A percentile compares a stretch with the other conserved stretches of the same genome.
These are phyloP conservation scores for Gorsachius goisagi DNA, from an alignment of 2,113 vertebrate genomes.

Conservation along the genomic window DNA sequence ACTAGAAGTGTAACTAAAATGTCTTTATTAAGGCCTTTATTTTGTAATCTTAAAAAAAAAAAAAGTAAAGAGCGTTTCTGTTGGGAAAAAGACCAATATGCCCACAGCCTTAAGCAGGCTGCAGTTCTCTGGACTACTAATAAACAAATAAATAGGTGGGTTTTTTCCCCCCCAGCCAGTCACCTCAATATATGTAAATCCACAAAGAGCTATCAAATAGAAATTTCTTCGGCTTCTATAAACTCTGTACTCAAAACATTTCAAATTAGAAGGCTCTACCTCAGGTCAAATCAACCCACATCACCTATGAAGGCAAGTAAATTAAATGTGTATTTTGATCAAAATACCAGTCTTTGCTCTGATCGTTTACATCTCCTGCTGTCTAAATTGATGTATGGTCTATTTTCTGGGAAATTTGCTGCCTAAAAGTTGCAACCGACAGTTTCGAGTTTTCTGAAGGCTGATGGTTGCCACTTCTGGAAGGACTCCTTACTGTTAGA, in stretches of 20 bases:
- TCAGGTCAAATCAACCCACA: neutral
- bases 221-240: neutral
- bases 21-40: neutral
- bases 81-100: neutral
- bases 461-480: neutral
- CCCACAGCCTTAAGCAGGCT: neutral
- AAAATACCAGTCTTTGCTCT: neutral
- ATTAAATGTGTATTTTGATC: slow-evolving; percentile 13
- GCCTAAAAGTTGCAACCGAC: slow-evolving; percentile 5
- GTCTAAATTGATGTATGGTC: slow-evolving; percentile 21
- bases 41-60: neutral
- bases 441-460: slow-evolving; percentile 1
- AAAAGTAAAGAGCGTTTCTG: neutral
- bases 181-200: neutral
- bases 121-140: neutral
- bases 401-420: slow-evolving; percentile 33
- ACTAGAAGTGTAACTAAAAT: neutral
- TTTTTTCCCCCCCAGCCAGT: neutral
- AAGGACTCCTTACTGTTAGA: neutral
- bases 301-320: neutral
- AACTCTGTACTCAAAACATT: neutral
- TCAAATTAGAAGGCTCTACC: neutral
- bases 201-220: neutral
- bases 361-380: neutral
- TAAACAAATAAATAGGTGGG: neutral